Conservation (phyloP, 2,888 invertebrate species). For the Andrena bucephala region DNA sequence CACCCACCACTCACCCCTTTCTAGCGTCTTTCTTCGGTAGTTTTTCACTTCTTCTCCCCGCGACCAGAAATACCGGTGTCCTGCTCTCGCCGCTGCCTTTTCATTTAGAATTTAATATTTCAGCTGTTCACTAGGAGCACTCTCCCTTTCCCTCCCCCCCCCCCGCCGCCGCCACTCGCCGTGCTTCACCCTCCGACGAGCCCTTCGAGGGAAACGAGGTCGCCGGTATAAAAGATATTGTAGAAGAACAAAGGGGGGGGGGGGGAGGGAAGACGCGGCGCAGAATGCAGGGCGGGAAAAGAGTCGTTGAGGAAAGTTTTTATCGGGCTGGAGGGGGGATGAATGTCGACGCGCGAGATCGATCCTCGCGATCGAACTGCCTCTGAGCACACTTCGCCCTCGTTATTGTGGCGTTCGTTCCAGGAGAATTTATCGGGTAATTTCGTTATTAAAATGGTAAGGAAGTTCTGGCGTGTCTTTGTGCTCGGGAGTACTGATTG, state of each 20-base stretch:
- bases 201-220: constrained; percentile 51
- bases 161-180: constrained; percentile 5
- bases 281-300: constrained; percentile 26
- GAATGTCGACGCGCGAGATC: constrained; percentile 29
- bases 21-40: neutral
- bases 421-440: constrained; percentile 18
- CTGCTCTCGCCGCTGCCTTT: constrained; percentile 44
- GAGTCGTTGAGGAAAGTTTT: constrained; percentile 59
- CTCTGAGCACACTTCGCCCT: neutral
- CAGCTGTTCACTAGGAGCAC: constrained; percentile 44
- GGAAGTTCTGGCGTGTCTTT: neutral
- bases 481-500: neutral
- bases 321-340: constrained; percentile 32
- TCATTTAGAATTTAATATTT: constrained; percentile 65
- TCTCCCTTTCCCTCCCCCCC: neutral
- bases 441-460: constrained; percentile 14
- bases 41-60: constrained; percentile 21
- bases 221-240: constrained; percentile 62
- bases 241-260: constrained; percentile 50
- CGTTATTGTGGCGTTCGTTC: constrained; percentile 17
- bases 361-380: constrained; percentile 42
- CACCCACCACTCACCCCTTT: constrained; percentile 53
- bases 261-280: constrained; percentile 28
- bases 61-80: constrained; percentile 60
- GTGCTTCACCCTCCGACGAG: constrained; percentile 27